A percentile compares a stretch with the other conserved stretches of the same genome.
phyloP scores from a whole-genome alignment of 2,113 vertebrate genomes.

The Struthidea cinerea region DNA sequence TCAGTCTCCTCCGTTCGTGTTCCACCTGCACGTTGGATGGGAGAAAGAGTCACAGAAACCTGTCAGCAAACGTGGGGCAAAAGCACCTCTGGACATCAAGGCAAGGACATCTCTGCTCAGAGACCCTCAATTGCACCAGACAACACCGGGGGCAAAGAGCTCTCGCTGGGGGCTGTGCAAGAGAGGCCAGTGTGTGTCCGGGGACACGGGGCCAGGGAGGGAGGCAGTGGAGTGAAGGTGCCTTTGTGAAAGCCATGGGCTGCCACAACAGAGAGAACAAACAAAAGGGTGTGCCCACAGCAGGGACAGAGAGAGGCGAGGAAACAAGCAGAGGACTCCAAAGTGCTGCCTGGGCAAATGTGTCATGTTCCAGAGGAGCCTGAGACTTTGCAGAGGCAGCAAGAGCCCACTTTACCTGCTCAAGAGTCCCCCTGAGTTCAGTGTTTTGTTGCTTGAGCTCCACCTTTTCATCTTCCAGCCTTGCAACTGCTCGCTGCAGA shows the following conservation, averaged over 20 bases:
- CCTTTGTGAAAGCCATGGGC: neutral
- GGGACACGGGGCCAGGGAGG: neutral
- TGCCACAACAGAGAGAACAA: neutral
- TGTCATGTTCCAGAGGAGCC: neutral
- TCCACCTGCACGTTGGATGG: conserved; percentile 49
- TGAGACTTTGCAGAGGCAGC: neutral
- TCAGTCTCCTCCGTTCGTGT: conserved; percentile 65
- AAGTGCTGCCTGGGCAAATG: fast-evolving
- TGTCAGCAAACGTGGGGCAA: neutral
- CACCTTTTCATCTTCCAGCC: conserved; percentile 64
- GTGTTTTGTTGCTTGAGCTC: conserved; percentile 51
- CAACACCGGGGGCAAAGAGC: neutral
- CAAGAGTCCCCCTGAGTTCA: conserved; percentile 63
- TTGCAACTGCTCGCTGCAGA: conserved; percentile 55
- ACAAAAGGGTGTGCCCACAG: neutral
- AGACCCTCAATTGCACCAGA: neutral
- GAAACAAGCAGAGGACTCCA: neutral
- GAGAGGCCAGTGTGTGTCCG: neutral
- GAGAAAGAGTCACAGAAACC: neutral
- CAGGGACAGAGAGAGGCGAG: neutral
- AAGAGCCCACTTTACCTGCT: conserved; percentile 42
- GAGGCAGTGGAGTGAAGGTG: neutral
- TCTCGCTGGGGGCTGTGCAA: fast-evolving
- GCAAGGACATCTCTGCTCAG: neutral
- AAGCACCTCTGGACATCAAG: neutral